These are phyloP conservation scores for Orchesella cincta DNA, from an alignment of 1,140 invertebrate species.

Conservation along the genomic window DNA sequence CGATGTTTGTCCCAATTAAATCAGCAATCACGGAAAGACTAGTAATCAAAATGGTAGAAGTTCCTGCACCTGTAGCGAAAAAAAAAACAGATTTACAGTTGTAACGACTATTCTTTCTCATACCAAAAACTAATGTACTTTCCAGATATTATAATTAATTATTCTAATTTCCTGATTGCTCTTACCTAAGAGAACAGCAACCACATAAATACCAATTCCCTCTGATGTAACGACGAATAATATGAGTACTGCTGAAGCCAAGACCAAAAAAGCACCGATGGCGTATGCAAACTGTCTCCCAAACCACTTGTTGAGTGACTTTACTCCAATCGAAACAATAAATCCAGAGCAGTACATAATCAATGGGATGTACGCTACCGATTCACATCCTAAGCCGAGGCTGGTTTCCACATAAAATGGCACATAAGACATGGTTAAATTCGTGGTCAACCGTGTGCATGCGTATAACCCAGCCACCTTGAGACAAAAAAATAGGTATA, in stretches of 20 bases:
- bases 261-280: conserved; percentile 67
- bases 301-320: conserved; percentile 65
- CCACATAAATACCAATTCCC: conserved; percentile 66
- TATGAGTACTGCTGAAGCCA: conserved; percentile 70
- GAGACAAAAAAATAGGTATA: too few species aligned
- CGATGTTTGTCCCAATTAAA: conserved; percentile 80
- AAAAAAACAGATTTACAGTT: conserved; percentile 27
- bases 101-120: background rate
- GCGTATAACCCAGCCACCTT: conserved; percentile 86
- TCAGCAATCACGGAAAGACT: conserved; percentile 86
- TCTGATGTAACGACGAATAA: conserved; percentile 58
- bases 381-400: conserved; percentile 70
- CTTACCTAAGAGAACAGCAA: conserved; percentile 73
- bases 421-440: conserved; percentile 86
- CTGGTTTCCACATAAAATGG: conserved; percentile 86
- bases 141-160: too few species aligned
- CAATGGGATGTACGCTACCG: conserved; percentile 81
- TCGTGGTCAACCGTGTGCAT: conserved; percentile 83
- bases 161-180: background rate
- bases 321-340: conserved; percentile 70
- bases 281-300: conserved; percentile 72
- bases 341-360: conserved; percentile 85
- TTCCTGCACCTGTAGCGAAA: conserved; percentile 71
- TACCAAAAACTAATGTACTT: too few species aligned
- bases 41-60: conserved; percentile 83